These are phyloP conservation scores for Ctenopoma kingsleyae DNA, from an alignment of 2,797 vertebrate species.

Conservation along the genomic window DNA sequence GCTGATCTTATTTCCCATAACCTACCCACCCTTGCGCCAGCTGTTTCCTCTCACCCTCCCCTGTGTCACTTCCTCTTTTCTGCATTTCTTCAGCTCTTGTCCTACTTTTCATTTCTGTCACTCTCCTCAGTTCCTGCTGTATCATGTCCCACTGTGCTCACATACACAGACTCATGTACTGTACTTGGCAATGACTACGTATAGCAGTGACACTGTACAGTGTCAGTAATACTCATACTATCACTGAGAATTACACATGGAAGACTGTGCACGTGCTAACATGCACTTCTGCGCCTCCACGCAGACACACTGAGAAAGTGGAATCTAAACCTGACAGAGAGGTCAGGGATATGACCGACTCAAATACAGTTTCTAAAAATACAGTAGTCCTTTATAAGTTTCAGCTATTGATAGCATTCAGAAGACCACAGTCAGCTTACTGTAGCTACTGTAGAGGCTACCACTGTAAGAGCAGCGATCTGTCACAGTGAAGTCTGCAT, in stretches of 20 bases:
- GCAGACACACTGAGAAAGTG: conserved; percentile 25
- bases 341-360: conserved; percentile 32
- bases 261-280: conserved; percentile 24
- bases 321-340: conserved; percentile 38
- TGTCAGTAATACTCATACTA: conserved; percentile 57
- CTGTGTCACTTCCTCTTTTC: conserved; percentile 46
- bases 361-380: conserved; percentile 66
- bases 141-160: conserved; percentile 22
- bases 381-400: conserved; percentile 71
- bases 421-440: conserved; percentile 34
- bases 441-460: conserved; percentile 48
- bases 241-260: conserved; percentile 7
- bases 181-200: conserved; percentile 54
- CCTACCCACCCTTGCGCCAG: conserved; percentile 71
- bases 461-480: neutral
- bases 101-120: conserved; percentile 42
- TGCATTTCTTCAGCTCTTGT: conserved; percentile 28
- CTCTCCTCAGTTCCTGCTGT: conserved; percentile 26
- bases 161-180: neutral
- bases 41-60: conserved; percentile 71
- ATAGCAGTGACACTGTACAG: conserved; percentile 61
- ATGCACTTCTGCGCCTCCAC: conserved; percentile 15
- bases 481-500: neutral
- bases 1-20: conserved; percentile 78
- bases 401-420: conserved; percentile 66